phyloP scores from a whole-genome alignment of 2,888 invertebrate genomes.

The Nemurella pictetii region DNA sequence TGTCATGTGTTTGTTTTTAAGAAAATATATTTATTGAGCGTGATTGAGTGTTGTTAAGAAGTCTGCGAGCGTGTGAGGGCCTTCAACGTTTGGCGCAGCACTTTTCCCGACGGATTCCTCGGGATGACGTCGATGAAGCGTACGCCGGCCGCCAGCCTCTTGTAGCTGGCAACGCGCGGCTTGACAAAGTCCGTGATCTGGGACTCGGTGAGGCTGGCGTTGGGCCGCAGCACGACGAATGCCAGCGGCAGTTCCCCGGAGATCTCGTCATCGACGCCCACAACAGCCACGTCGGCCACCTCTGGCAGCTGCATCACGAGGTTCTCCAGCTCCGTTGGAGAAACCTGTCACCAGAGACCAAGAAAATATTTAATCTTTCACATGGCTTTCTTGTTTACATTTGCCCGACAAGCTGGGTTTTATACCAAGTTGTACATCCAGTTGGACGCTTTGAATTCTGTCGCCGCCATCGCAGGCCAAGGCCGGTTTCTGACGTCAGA shows the following conservation, averaged over 20 bases:
- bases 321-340: conserved; percentile 83
- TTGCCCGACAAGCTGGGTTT: no score
- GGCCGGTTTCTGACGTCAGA: no score
- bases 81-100: conserved; percentile 47
- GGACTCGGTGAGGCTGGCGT: conserved; percentile 59
- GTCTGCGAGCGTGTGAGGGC: conserved; percentile 10
- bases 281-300: conserved; percentile 77
- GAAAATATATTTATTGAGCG: not conserved
- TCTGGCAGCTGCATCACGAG: conserved; percentile 70
- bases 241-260: conserved; percentile 77
- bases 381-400: no score
- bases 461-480: no score
- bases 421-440: no score
- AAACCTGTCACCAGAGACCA: conserved; percentile 61
- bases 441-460: no score
- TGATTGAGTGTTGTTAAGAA: not conserved
- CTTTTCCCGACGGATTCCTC: conserved; percentile 48
- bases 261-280: conserved; percentile 70
- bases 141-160: conserved; percentile 62
- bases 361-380: no score
- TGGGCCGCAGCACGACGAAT: conserved; percentile 67
- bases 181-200: conserved; percentile 62
- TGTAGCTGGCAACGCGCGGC: conserved; percentile 69
- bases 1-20: not conserved
- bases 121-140: conserved; percentile 52